Base-by-base conservation (phyloP, 2,888 invertebrate species). In the Boloria selene region DNA sequence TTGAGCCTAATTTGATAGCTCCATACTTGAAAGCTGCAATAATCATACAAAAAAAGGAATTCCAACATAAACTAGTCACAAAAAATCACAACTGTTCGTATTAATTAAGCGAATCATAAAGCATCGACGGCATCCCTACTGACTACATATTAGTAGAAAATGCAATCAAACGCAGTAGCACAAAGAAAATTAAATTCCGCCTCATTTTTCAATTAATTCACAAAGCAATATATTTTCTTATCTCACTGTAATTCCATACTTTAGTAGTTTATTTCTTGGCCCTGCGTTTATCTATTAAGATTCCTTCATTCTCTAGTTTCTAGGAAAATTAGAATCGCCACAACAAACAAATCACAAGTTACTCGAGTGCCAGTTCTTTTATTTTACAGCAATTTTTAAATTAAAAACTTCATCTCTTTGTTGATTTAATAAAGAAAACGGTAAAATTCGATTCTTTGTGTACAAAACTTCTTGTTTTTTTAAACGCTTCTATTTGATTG, bases 141-240 rank as follows among this genome's bases (percentile, higher is more conserved):
- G 31, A 1, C 31, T n/a, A 26, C 44, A 50, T 44, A 22, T 22
- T 63, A 56, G 56, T 50, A 50, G 42, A 26, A 42, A 63, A 56
- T 56, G 51, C 50, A 63, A 63, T 63, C 63, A 51, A 56, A 56
- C 22, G 22, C 56, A 56, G 16, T 47, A n/a, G 63, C 22, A 63
- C 55, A 56, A 51, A 63, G 14, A 17, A 44, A 56, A 63, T 63
- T 26, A 63, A 63, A 63, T 56, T 63, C 63, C 44, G 5, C 4
- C 50, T 42, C 16, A 44, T 56, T 51, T 63, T 44, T 51, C 44
- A 56, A 44, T 13, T 51, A 56, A 44, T 56, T 56, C 17, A 16
- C 50, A 56, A 14, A 56, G 51, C 63, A 44, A 51, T 56, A 44
- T n/a, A n/a, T n/a, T n/a, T 50, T 63, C 38, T 49, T n/a, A 56